Percentiles rank a stretch among this genome's conserved stretches.
These are phyloP conservation scores for Philotrypesis tridentata DNA, from an alignment of 1,140 invertebrate species.

Conservation along the genomic window DNA sequence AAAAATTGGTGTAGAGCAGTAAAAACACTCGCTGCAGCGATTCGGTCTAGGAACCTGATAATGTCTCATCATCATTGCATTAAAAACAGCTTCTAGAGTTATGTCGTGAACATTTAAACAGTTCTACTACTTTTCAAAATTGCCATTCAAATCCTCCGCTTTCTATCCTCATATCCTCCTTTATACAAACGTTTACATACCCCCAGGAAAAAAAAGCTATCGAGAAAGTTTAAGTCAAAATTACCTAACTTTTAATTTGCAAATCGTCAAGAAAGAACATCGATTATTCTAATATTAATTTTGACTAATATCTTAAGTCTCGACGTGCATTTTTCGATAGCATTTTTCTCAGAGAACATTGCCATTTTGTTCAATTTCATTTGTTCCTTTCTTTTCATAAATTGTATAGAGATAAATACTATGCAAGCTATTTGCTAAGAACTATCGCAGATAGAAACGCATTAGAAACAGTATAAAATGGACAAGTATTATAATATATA, in stretches of 20 bases:
- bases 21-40: background rate
- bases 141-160: background rate
- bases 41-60: constrained; percentile 15
- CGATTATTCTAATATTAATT: background rate
- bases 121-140: background rate
- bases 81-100: background rate
- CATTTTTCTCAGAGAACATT: background rate
- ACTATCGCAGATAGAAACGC: constrained; percentile 70
- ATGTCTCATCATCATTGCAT: constrained; percentile 1
- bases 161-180: constrained; percentile 3
- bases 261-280: background rate
- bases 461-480: constrained; percentile 73
- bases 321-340: constrained; percentile 15
- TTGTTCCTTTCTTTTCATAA: constrained; percentile 10
- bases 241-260: background rate
- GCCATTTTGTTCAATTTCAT: background rate
- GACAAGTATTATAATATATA: constrained; percentile 57
- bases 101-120: background rate
- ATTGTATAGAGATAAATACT: constrained; percentile 58
- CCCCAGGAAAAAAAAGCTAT: background rate
- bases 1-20: background rate
- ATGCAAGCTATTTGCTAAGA: constrained; percentile 65
- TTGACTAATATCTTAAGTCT: background rate
- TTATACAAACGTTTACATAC: background rate
- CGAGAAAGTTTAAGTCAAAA: background rate